phyloP scores from a whole-genome alignment of 2,888 invertebrate species.

The Mimumesa dahlbomi region DNA sequence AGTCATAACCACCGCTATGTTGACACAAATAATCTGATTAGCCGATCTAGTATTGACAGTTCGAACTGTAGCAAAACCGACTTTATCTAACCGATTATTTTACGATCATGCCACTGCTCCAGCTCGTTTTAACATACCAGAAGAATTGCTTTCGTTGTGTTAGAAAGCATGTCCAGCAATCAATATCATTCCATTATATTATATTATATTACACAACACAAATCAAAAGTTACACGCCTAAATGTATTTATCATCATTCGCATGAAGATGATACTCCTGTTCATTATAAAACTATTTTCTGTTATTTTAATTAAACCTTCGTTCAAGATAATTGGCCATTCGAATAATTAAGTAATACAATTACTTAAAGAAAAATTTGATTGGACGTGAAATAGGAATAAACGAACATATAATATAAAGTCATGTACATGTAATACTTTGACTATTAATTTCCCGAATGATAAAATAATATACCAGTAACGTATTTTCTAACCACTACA shows the following conservation, averaged over 20 bases:
- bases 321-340: conserved; percentile 14
- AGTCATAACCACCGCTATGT: conserved; percentile 17
- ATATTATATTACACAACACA: no score
- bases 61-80: no score
- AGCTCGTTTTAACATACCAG: background rate
- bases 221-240: conserved; percentile 27
- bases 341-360: conserved; percentile 16
- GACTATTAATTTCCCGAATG: no score
- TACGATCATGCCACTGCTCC: no score
- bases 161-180: background rate
- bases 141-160: background rate
- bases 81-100: no score
- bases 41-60: no score
- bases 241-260: conserved; percentile 20
- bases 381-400: conserved; percentile 44
- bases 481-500: no score
- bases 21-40: background rate
- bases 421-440: no score
- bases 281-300: no score
- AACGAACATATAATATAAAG: no score
- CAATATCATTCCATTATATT: background rate
- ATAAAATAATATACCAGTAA: no score
- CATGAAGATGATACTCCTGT: no score
- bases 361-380: conserved; percentile 44
- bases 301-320: conserved; percentile 11